These are phyloP conservation scores for Solen grandis DNA, from an alignment of 1,140 invertebrate genomes.

Conservation along the genomic window DNA sequence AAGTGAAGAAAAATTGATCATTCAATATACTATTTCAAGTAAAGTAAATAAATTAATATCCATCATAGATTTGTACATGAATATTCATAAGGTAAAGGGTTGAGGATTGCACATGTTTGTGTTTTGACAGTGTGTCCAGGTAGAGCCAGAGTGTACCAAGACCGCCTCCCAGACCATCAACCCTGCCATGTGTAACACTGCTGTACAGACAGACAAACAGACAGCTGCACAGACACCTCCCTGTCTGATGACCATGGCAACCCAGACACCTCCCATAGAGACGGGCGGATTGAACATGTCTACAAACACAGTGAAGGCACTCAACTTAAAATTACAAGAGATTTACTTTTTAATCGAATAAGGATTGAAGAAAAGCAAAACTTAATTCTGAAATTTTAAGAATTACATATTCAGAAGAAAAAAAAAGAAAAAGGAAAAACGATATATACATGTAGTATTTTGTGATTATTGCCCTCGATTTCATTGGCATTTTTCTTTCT, in stretches of 20 bases:
- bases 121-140: constrained; percentile 8
- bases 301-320: background rate
- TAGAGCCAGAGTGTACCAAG: background rate
- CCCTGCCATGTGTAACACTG: constrained; percentile 17
- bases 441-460: too few species aligned
- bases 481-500: too few species aligned
- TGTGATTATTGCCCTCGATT: too few species aligned
- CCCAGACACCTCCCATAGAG: background rate
- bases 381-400: background rate
- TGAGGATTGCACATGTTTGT: background rate
- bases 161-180: constrained; percentile 36
- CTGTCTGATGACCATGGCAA: background rate
- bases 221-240: background rate
- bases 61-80: background rate
- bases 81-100: background rate
- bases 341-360: background rate
- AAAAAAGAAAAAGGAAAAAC: too few species aligned
- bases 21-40: background rate
- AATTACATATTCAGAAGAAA: too few species aligned
- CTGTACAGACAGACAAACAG: background rate
- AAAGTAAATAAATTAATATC: too few species aligned
- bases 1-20: too few species aligned
- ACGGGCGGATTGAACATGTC: background rate
- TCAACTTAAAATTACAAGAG: background rate
- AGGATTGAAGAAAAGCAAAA: background rate